phyloP scores from a whole-genome alignment of 2,113 vertebrate species.

The Clupea harengus region DNA sequence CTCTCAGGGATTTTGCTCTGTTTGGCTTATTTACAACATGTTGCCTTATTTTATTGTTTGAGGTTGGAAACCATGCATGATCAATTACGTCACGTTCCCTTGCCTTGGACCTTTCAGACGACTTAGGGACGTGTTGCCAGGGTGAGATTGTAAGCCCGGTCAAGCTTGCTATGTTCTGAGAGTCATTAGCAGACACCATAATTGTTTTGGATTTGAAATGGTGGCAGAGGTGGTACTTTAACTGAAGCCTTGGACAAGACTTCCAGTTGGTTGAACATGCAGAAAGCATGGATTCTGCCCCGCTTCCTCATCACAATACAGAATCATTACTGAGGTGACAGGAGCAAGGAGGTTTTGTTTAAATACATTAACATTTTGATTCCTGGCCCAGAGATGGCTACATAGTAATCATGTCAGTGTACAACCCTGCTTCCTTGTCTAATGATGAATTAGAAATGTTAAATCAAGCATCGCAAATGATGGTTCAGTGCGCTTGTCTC shows the following conservation, averaged over 20 bases:
- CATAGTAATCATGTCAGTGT: conserved; percentile 52
- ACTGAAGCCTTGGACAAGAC: conserved; percentile 25
- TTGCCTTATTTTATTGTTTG: not conserved
- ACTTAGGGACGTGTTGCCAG: conserved; percentile 25
- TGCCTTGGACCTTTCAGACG: not conserved
- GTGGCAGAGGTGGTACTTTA: conserved; percentile 27
- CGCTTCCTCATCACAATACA: conserved; percentile 36
- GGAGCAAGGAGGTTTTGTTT: conserved; percentile 51
- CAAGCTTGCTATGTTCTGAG: conserved; percentile 27
- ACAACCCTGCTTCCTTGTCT: conserved; percentile 56
- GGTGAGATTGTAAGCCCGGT: conserved; percentile 36
- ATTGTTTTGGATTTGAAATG: conserved; percentile 38
- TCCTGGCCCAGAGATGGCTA: conserved; percentile 51
- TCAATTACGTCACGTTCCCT: not conserved
- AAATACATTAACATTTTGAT: conserved; percentile 55
- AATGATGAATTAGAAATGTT: conserved; percentile 66
- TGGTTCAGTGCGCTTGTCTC: conserved; percentile 61
- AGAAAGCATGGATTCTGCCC: conserved; percentile 35
- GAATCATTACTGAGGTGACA: conserved; percentile 50
- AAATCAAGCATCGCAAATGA: conserved; percentile 67
- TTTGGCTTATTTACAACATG: not conserved
- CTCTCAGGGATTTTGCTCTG: not conserved
- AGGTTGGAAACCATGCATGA: not conserved
- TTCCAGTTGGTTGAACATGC: conserved; percentile 22
- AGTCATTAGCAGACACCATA: conserved; percentile 32